Evolutionary conservation across 2,113 vertebrate genomes (phyloP).

Genomic region (Desmodus rotundus): DNA sequence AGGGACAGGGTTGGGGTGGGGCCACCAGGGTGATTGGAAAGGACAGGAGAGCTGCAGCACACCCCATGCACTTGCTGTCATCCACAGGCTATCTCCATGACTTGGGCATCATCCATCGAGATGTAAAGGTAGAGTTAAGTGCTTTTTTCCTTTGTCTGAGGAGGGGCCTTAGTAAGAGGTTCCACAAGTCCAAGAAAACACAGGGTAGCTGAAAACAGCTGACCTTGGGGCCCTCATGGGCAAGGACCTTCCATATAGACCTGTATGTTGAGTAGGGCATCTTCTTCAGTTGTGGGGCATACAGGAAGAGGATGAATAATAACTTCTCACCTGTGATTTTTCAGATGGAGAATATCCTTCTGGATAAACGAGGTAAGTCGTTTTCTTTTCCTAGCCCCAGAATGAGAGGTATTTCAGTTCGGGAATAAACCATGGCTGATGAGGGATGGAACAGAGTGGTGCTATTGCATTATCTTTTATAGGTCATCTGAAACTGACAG

Average conservation of each 20-base stretch:
- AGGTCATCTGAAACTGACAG: constrained; percentile 95
- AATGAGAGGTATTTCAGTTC: background rate
- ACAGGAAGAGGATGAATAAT: background rate
- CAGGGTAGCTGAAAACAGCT: background rate
- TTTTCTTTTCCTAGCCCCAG: background rate
- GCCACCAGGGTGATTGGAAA: background rate
- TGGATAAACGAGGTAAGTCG: constrained; percentile 90
- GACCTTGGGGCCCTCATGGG: background rate
- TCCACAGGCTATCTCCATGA: constrained; percentile 92
- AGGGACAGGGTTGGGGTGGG: background rate
- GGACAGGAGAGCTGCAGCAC: background rate
- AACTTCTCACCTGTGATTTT: constrained; percentile 65
- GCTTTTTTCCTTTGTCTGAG: constrained; percentile 12
- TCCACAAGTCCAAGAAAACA: background rate
- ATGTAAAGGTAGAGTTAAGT: constrained; percentile 88
- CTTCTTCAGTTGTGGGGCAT: background rate
- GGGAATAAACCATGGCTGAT: background rate
- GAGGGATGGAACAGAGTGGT: background rate
- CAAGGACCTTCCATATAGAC: background rate
- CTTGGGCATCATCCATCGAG: constrained; percentile 93
- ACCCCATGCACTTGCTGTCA: constrained; percentile 10
- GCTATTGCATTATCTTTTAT: background rate
- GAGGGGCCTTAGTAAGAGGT: constrained; percentile 21
- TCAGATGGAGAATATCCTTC: constrained; percentile 97
- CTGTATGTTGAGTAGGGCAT: background rate